phyloP scores from a whole-genome alignment of 1,140 invertebrate species.

The Triops cancriformis region DNA sequence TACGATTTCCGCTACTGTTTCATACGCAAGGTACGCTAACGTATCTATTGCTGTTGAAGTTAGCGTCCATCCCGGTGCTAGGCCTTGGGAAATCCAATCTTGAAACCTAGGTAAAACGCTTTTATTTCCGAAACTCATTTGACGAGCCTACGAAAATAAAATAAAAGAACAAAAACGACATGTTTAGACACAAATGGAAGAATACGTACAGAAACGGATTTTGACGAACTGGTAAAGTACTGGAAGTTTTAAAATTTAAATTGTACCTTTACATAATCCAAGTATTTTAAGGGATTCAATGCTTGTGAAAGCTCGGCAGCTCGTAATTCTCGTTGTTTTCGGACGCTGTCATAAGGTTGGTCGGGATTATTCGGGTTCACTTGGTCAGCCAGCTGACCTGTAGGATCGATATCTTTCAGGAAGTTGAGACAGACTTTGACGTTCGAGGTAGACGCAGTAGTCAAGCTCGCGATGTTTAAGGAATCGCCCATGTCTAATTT shows the following conservation, averaged over 20 bases:
- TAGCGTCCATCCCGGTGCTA: constrained; percentile 43
- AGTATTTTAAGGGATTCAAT: constrained; percentile 17
- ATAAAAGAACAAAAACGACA: neutral
- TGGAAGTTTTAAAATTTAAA: neutral
- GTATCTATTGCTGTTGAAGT: constrained; percentile 46
- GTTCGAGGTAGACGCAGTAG: neutral
- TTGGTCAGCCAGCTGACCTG: constrained; percentile 10
- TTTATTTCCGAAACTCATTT: constrained; percentile 42
- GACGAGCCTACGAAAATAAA: constrained; percentile 41
- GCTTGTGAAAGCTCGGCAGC: constrained; percentile 18
- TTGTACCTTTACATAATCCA: constrained; percentile 23
- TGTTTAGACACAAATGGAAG: too few relatives aligned
- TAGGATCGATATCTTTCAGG: constrained; percentile 18
- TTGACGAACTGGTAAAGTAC: too few relatives aligned
- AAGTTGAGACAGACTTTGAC: constrained; percentile 18
- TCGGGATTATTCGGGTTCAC: constrained; percentile 16
- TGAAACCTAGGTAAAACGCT: constrained; percentile 46
- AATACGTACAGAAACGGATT: too few relatives aligned
- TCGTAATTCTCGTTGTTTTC: constrained; percentile 20
- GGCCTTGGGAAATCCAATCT: constrained; percentile 45
- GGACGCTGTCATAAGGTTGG: constrained; percentile 3
- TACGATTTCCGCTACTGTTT: constrained; percentile 57
- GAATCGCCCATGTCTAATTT: neutral
- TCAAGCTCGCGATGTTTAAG: neutral
- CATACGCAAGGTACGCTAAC: constrained; percentile 55